Percentiles rank a stretch among this genome's conserved stretches.
These are phyloP conservation scores for Corvus moneduloides DNA, from an alignment of 2,113 vertebrate species.

Conservation along the genomic window DNA sequence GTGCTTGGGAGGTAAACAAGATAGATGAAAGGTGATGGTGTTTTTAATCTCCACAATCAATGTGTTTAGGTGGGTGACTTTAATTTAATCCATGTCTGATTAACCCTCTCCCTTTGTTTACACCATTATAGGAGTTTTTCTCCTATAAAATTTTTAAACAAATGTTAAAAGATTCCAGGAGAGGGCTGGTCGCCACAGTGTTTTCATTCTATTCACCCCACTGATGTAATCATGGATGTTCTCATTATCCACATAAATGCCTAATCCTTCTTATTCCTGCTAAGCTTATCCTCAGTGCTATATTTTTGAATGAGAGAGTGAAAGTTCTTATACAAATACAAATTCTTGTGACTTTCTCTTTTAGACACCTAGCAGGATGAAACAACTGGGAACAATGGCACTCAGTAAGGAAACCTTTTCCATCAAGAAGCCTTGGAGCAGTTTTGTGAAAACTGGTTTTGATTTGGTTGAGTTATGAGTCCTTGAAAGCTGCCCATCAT, in stretches of 20 bases:
- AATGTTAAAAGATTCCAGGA: slow-evolving; percentile 33
- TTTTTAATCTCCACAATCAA: slow-evolving; percentile 68
- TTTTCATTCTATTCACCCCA: slow-evolving; percentile 52
- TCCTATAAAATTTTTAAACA: slow-evolving; percentile 56
- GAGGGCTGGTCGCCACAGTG: neutral
- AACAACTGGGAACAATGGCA: slow-evolving; percentile 44
- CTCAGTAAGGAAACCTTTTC: slow-evolving; percentile 13
- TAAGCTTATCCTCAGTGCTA: slow-evolving; percentile 55
- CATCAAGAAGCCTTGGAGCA: neutral
- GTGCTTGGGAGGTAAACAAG: slow-evolving; percentile 66
- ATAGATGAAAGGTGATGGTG: slow-evolving; percentile 71
- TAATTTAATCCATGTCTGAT: slow-evolving; percentile 68
- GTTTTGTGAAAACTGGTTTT: slow-evolving; percentile 47
- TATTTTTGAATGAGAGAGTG: slow-evolving; percentile 56
- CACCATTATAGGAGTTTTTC: slow-evolving; percentile 60
- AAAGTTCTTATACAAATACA: slow-evolving; percentile 59
- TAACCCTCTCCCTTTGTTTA: slow-evolving; percentile 54
- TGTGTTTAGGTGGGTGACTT: slow-evolving; percentile 71
- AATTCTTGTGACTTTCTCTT: slow-evolving; percentile 47
- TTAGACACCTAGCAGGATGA: slow-evolving; percentile 36
- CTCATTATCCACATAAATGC: slow-evolving; percentile 66
- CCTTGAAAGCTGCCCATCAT: slow-evolving; percentile 12
- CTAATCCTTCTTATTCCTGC: slow-evolving; percentile 59
- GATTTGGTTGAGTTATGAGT: slow-evolving; percentile 51
- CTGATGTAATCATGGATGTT: slow-evolving; percentile 64